Evolutionary conservation across 2,888 invertebrate species (phyloP).

Genomic region (Palloptera scutellata): DNA sequence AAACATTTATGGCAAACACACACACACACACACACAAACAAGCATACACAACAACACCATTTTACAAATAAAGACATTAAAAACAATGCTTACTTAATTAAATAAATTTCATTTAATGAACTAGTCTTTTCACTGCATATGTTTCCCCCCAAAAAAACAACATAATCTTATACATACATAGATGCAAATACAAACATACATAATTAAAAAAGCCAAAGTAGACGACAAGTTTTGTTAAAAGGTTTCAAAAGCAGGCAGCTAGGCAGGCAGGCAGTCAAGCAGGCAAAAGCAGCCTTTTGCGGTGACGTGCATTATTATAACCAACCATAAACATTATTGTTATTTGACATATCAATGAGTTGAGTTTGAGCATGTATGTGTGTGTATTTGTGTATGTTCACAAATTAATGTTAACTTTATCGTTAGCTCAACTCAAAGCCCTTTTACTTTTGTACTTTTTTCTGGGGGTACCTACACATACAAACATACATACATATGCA

Average conservation of each 20-base stretch:
- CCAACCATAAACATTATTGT: slow-evolving; percentile 6
- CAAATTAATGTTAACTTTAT: no score
- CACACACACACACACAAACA: background rate
- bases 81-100: slow-evolving; percentile 28
- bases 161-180: background rate
- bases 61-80: slow-evolving; percentile 4
- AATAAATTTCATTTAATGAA: slow-evolving; percentile 28
- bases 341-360: slow-evolving; percentile 8
- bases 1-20: background rate
- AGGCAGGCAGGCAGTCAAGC: background rate
- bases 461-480: background rate
- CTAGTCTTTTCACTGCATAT: slow-evolving; percentile 14
- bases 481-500: no score
- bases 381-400: background rate
- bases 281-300: background rate
- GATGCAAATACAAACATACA: background rate
- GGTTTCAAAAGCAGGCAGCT: background rate
- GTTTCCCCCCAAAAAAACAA: background rate
- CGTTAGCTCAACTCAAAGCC: background rate
- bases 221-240: background rate
- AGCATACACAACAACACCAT: background rate
- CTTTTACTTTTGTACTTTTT: background rate
- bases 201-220: background rate
- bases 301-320: background rate
- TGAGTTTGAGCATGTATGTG: background rate